Conservation (phyloP, 2,888 invertebrate genomes). For the Blomia tropicalis region DNA sequence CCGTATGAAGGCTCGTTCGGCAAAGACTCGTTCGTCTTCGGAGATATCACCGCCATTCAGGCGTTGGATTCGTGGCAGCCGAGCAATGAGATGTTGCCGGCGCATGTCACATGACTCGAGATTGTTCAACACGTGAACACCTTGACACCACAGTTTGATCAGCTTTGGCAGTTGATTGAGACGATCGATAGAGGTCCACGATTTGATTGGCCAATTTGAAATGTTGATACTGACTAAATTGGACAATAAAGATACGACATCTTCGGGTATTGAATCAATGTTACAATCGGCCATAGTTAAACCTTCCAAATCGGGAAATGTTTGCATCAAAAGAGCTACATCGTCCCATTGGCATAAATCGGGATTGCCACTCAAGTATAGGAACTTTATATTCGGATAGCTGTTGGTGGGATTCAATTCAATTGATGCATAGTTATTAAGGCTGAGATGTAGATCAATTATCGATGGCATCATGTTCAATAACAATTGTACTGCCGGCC, state of each 20-base stretch:
- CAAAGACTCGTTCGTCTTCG: slow-evolving; percentile 69
- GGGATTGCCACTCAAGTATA: slow-evolving; percentile 75
- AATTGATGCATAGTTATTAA: slow-evolving; percentile 67
- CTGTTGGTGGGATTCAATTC: slow-evolving; percentile 45
- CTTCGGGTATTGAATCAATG: slow-evolving; percentile 36
- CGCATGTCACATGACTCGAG: slow-evolving; percentile 54
- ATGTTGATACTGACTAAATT: slow-evolving; percentile 47
- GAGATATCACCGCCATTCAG: slow-evolving; percentile 80
- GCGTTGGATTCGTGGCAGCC: slow-evolving; percentile 65
- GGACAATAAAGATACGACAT: slow-evolving; percentile 41
- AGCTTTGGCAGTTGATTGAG: slow-evolving; percentile 65
- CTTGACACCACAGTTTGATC: slow-evolving; percentile 65
- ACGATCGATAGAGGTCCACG: slow-evolving; percentile 77
- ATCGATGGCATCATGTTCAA: slow-evolving; percentile 39
- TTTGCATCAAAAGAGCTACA: slow-evolving; percentile 61
- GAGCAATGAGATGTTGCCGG: slow-evolving; percentile 66
- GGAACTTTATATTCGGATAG: slow-evolving; percentile 54
- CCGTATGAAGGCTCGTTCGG: slow-evolving; percentile 79
- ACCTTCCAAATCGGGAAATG: slow-evolving; percentile 68
- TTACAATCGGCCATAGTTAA: slow-evolving; percentile 73
- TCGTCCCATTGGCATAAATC: slow-evolving; percentile 61
- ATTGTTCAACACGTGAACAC: slow-evolving; percentile 47
- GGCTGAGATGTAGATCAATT: slow-evolving; percentile 67
- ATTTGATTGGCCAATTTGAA: slow-evolving; percentile 61
- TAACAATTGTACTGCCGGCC: slow-evolving; percentile 61